Conservation (phyloP, 2,888 invertebrate species). For the Electrophaes corylata region DNA sequence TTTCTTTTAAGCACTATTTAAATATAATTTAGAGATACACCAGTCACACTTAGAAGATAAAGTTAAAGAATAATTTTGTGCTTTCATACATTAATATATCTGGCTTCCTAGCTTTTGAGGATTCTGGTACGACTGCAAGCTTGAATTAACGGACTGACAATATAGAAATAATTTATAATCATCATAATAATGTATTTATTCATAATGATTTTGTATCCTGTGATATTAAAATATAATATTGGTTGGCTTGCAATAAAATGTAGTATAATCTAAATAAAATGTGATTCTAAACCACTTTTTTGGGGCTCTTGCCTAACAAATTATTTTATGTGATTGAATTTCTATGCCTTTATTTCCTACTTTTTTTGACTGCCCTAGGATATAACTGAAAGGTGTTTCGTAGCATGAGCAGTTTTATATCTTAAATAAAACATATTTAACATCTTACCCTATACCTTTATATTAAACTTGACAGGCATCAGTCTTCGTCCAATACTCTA, state of each 20-base stretch:
- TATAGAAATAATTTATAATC: conserved; percentile 39
- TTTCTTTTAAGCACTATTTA: no score
- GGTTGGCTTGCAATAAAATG: conserved; percentile 28
- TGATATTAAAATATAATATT: conserved; percentile 57
- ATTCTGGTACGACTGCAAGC: not conserved
- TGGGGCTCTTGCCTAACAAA: not conserved
- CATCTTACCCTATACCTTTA: conserved; percentile 10
- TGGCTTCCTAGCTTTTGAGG: conserved; percentile 1
- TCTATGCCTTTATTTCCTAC: no score
- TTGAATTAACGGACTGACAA: conserved; percentile 46
- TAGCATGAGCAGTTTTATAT: no score
- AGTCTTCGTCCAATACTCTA: conserved; percentile 67
- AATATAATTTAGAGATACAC: not conserved
- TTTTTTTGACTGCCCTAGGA: no score
- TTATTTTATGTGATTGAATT: not conserved
- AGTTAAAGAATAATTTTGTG: not conserved
- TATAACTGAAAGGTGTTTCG: no score
- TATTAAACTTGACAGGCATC: conserved; percentile 33
- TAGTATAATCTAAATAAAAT: conserved; percentile 2
- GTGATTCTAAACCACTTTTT: not conserved
- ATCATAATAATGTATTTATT: conserved; percentile 27
- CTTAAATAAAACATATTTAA: not conserved
- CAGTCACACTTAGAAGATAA: not conserved
- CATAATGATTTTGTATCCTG: conserved; percentile 47
- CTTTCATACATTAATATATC: not conserved